These are phyloP conservation scores for Centroberyx gerrardi DNA, from an alignment of 2,797 vertebrate genomes.

Conservation along the genomic window DNA sequence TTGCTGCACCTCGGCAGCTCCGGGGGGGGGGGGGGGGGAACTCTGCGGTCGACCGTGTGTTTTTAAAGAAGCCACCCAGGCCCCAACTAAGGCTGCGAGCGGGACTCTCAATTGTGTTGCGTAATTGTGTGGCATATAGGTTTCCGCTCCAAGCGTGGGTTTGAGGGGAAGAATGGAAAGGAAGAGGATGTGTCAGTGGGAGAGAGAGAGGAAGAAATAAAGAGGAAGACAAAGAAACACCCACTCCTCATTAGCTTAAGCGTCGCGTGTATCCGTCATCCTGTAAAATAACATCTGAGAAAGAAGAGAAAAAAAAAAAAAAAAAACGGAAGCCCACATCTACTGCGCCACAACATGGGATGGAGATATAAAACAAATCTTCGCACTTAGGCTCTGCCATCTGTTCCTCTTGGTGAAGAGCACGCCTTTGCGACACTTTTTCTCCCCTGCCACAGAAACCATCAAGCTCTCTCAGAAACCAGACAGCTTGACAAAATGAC, in stretches of 20 bases:
- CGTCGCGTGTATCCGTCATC: conserved; percentile 74
- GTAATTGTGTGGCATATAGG: conserved; percentile 70
- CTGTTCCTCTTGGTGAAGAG: conserved; percentile 76
- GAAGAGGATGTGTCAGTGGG: conserved; percentile 68
- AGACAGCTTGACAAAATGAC: conserved; percentile 76
- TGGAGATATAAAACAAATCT: conserved; percentile 78
- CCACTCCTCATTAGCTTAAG: conserved; percentile 83
- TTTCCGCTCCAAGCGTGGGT: conserved; percentile 74
- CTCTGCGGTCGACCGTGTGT: conserved; percentile 39
- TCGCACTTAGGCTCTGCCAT: conserved; percentile 78
- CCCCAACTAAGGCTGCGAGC: conserved; percentile 18
- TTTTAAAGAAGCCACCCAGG: conserved; percentile 54
- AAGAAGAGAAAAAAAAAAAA: conserved; percentile 3
- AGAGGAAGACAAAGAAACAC: conserved; percentile 74
- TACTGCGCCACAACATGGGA: conserved; percentile 64
- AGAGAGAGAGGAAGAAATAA: conserved; percentile 36
- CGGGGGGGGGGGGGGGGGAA: conserved; percentile 20
- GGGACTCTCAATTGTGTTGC: conserved; percentile 63
- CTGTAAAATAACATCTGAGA: conserved; percentile 71
- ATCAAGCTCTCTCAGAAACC: conserved; percentile 71
- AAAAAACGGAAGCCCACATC: conserved; percentile 59
- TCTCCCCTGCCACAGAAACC: conserved; percentile 65
- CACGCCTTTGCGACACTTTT: conserved; percentile 60
- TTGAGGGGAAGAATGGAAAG: conserved; percentile 71
- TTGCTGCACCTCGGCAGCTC: conserved; percentile 30